phyloP scores from a whole-genome alignment of 2,113 vertebrate species.

The Dicerorhinus sumatrensis region DNA sequence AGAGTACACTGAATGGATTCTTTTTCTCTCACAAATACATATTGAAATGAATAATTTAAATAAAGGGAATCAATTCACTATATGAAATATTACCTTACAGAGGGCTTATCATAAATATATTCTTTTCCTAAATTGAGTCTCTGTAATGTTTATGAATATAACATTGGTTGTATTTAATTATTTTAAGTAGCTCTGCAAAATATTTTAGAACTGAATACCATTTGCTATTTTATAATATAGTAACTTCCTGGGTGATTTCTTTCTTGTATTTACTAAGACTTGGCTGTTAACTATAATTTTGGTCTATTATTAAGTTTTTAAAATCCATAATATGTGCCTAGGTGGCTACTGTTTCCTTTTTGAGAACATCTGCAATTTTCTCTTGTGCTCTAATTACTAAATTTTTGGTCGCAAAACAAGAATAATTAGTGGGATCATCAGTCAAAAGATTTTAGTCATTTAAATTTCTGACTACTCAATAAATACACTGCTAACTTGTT shows the following conservation, averaged over 20 bases:
- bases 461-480: background rate
- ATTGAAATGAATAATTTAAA: conserved; percentile 39
- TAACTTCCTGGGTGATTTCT: conserved; percentile 33
- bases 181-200: conserved; percentile 42
- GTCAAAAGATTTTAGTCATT: background rate
- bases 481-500: background rate
- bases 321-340: background rate
- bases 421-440: conserved; percentile 18
- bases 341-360: background rate
- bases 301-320: background rate
- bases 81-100: background rate
- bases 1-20: background rate
- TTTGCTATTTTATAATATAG: background rate
- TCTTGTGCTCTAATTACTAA: background rate
- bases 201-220: conserved; percentile 35
- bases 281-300: background rate
- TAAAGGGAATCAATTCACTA: background rate
- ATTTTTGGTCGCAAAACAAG: background rate
- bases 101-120: conserved; percentile 11
- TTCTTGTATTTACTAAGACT: conserved; percentile 1
- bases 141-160: conserved; percentile 42
- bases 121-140: background rate
- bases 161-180: conserved; percentile 25
- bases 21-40: conserved; percentile 48
- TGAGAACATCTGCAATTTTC: background rate